Percentiles rank a stretch among this genome's conserved stretches.
These are phyloP conservation scores for Platyrinchus mystaceus DNA, from an alignment of 2,797 vertebrate genomes.

Conservation along the genomic window DNA sequence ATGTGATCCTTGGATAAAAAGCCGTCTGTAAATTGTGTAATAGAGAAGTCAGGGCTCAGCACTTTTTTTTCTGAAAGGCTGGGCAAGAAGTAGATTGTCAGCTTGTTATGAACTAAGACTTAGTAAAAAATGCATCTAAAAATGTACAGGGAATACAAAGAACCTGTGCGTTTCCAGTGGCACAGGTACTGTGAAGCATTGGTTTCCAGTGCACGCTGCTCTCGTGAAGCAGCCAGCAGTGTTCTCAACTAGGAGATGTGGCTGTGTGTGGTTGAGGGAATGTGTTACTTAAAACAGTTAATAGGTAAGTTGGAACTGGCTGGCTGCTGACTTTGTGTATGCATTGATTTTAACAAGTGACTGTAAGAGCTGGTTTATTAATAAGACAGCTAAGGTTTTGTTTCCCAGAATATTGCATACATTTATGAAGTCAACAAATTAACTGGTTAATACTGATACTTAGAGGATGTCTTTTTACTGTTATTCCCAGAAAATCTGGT, in stretches of 20 bases:
- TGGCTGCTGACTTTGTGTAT: not conserved
- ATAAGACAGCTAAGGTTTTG: not conserved
- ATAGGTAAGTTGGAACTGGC: not conserved
- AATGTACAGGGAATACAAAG: not conserved
- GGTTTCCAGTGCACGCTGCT: not conserved
- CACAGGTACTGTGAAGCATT: not conserved
- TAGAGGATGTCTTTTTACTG: not conserved
- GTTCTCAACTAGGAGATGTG: not conserved
- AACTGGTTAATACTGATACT: not conserved
- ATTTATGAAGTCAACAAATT: not conserved
- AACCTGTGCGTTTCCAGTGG: not conserved
- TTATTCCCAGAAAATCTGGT: not conserved
- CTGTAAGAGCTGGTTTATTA: not conserved
- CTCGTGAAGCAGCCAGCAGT: not conserved
- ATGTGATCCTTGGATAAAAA: slow-evolving; percentile 40
- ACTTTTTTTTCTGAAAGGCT: not conserved
- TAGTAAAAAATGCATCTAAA: not conserved
- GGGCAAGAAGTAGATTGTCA: not conserved
- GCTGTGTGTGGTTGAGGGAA: not conserved
- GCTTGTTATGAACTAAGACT: not conserved
- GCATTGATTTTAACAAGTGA: not conserved
- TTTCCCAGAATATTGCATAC: not conserved
- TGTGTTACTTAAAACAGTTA: not conserved
- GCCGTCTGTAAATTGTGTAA: not conserved
- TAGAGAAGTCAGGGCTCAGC: not conserved